phyloP scores from a whole-genome alignment of 2,113 vertebrate species.

The Lepidothrix coronata region DNA sequence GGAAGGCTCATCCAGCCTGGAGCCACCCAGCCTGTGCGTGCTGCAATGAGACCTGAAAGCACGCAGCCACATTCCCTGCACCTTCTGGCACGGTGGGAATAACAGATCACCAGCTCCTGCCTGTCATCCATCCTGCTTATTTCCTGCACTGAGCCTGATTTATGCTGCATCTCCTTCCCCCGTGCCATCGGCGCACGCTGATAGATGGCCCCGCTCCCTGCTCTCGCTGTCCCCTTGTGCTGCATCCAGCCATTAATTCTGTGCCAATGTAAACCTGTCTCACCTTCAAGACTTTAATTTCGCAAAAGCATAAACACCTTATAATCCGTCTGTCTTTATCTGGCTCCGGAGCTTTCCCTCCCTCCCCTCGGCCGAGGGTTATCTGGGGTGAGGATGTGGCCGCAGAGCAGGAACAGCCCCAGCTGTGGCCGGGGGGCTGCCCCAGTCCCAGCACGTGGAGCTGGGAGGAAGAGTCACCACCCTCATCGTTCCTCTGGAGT shows the following conservation, averaged over 20 bases:
- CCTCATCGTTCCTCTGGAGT: background rate
- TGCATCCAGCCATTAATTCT: slow-evolving; percentile 60
- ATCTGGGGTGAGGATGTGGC: background rate
- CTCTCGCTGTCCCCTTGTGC: slow-evolving; percentile 45
- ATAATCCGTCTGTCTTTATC: slow-evolving; percentile 33
- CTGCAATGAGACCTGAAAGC: background rate
- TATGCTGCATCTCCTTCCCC: slow-evolving; percentile 44
- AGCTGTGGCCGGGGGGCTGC: background rate
- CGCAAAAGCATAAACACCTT: slow-evolving; percentile 59
- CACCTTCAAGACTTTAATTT: slow-evolving; percentile 59
- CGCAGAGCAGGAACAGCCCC: background rate
- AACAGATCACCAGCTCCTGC: slow-evolving; percentile 49
- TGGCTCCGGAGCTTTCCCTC: background rate
- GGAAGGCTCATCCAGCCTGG: background rate
- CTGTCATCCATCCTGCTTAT: slow-evolving; percentile 52
- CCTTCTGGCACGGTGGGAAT: background rate
- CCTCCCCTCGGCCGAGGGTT: background rate
- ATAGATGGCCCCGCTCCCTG: slow-evolving; percentile 46
- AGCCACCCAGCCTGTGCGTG: background rate
- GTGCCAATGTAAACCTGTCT: slow-evolving; percentile 66
- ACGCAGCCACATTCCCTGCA: slow-evolving; percentile 12
- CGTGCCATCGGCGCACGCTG: slow-evolving; percentile 30
- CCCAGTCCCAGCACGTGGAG: background rate
- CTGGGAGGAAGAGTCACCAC: background rate
- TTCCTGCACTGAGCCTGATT: slow-evolving; percentile 30